Evolutionary conservation across 2,113 vertebrate genomes (phyloP).

Genomic region (Erpornis zantholeuca): DNA sequence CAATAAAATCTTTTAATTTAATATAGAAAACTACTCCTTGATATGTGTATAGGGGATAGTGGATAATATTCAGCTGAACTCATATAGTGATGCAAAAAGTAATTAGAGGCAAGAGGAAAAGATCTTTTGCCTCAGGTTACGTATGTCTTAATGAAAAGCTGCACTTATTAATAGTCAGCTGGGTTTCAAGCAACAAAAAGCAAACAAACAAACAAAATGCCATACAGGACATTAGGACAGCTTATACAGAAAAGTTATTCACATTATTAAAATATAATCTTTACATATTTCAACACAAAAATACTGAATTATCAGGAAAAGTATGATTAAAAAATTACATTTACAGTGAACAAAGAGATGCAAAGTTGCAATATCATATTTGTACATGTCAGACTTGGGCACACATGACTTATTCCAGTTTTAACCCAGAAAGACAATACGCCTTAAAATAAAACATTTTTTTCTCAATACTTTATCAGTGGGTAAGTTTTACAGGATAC

Average conservation of each 20-base stretch:
- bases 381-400: background rate
- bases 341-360: background rate
- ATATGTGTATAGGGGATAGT: background rate
- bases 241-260: background rate
- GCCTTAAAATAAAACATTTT: background rate
- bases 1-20: background rate
- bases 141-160: background rate
- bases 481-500: background rate
- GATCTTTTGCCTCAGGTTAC: background rate
- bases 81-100: background rate
- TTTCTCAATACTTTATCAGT: background rate
- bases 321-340: background rate
- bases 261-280: background rate
- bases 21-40: background rate
- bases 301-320: background rate
- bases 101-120: conserved; percentile 14
- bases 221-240: background rate
- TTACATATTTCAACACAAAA: background rate
- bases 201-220: background rate
- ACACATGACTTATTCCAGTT: background rate
- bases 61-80: background rate
- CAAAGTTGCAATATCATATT: background rate
- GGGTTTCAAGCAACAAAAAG: background rate
- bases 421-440: background rate
- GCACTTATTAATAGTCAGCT: background rate